A percentile compares a stretch with the other conserved stretches of the same genome.
These are phyloP conservation scores for Cyaniris semiargus DNA, from an alignment of 2,888 invertebrate species.

Conservation along the genomic window DNA sequence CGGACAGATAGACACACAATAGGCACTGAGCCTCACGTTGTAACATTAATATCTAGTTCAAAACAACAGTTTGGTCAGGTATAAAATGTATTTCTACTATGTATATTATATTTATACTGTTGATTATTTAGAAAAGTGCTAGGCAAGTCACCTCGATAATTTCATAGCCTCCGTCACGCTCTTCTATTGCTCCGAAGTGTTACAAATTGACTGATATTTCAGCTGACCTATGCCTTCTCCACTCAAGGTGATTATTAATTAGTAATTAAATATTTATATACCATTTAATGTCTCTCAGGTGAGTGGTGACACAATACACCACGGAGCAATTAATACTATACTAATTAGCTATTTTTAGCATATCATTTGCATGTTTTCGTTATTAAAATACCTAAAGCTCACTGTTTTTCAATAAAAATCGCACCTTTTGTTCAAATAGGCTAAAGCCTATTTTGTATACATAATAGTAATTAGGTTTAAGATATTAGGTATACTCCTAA, in stretches of 20 bases:
- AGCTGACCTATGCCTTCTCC: not conserved
- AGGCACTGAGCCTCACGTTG: too few relatives aligned
- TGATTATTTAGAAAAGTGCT: not conserved
- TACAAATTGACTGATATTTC: not conserved
- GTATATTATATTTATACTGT: too few relatives aligned
- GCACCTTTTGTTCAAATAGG: too few relatives aligned
- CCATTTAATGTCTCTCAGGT: not conserved
- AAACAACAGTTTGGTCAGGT: too few relatives aligned
- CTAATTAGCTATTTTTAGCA: conserved; percentile 3
- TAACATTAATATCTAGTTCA: too few relatives aligned
- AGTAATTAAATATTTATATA: conserved; percentile 7
- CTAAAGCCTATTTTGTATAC: too few relatives aligned
- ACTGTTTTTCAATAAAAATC: too few relatives aligned
- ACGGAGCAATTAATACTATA: conserved; percentile 1
- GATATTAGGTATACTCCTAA: too few relatives aligned
- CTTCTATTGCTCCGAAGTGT: not conserved
- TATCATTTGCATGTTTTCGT: not conserved
- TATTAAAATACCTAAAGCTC: not conserved
- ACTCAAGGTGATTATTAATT: conserved; percentile 2
- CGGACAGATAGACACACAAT: too few relatives aligned
- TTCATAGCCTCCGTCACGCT: not conserved
- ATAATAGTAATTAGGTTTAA: too few relatives aligned
- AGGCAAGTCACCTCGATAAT: not conserved
- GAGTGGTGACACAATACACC: not conserved
- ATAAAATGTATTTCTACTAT: too few relatives aligned